phyloP scores from a whole-genome alignment of 37 sponge, comb jelly and placozoan genomes.

The Beroe ovata region DNA sequence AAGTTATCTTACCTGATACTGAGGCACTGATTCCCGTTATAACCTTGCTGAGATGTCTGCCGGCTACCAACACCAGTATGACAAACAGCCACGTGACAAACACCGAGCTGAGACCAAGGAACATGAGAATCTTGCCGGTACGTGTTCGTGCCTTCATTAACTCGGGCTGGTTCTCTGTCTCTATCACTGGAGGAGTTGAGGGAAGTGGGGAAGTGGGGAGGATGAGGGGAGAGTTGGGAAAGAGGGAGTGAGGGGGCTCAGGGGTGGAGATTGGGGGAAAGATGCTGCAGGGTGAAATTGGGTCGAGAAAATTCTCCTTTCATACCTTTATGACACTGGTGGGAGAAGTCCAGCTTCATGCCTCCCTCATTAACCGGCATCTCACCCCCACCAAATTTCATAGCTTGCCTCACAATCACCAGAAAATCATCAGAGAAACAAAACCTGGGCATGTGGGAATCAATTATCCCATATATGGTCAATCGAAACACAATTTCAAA shows the following conservation, averaged over 20 bases:
- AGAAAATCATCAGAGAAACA: constrained; percentile 60
- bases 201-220: no score
- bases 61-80: constrained; percentile 52
- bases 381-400: neutral
- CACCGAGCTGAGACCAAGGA: constrained; percentile 47
- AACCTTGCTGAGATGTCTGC: constrained; percentile 57
- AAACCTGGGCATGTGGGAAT: no score
- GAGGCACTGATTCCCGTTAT: constrained; percentile 45
- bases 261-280: no score
- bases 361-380: constrained; percentile 58
- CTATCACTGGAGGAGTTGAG: constrained; percentile 7
- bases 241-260: no score
- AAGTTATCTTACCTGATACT: no score
- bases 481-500: no score
- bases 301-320: no score
- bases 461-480: no score
- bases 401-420: neutral
- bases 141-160: constrained; percentile 18
- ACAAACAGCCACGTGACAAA: constrained; percentile 26
- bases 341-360: constrained; percentile 49
- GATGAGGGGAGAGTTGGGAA: no score
- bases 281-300: no score
- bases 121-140: constrained; percentile 55
- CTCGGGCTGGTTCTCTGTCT: constrained; percentile 59
- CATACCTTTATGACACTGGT: constrained; percentile 35